Conservation (phyloP, 2,888 invertebrate genomes). For the Aricia artaxerxes region DNA sequence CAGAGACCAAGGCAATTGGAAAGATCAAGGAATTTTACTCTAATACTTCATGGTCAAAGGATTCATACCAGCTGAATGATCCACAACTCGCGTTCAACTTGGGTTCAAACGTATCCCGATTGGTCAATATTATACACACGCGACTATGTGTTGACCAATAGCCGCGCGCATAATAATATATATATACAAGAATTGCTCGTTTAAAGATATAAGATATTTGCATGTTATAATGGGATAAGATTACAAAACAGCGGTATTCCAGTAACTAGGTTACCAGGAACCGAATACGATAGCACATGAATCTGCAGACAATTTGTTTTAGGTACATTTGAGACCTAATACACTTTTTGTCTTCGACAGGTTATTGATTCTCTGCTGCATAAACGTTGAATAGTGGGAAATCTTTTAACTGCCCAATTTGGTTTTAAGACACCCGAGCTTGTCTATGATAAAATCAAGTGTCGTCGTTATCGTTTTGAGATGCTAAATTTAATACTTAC, state of each 20-base stretch:
- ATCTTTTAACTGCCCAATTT: not conserved
- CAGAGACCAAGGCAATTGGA: not conserved
- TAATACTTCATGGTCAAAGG: no score
- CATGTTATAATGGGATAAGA: not conserved
- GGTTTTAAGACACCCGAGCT: not conserved
- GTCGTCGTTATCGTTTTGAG: no score
- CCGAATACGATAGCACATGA: not conserved
- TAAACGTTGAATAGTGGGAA: not conserved
- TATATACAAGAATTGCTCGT: no score
- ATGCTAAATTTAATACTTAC: no score
- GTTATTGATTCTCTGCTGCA: not conserved
- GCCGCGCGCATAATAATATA: no score
- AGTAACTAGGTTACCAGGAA: slow-evolving; percentile 19
- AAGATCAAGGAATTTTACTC: not conserved
- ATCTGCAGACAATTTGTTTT: not conserved
- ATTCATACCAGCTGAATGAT: no score
- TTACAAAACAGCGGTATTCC: slow-evolving; percentile 16
- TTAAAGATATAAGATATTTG: not conserved
- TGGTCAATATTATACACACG: no score
- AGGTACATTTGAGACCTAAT: not conserved
- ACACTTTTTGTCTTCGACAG: not conserved
- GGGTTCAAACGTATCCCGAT: no score
- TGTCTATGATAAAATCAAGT: no score
- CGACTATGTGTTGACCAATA: no score
- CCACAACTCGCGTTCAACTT: no score